A percentile compares a stretch with the other conserved stretches of the same genome.
Evolutionary conservation across 1,140 invertebrate genomes (phyloP).

Genomic region (Scaptomyza graminum): DNA sequence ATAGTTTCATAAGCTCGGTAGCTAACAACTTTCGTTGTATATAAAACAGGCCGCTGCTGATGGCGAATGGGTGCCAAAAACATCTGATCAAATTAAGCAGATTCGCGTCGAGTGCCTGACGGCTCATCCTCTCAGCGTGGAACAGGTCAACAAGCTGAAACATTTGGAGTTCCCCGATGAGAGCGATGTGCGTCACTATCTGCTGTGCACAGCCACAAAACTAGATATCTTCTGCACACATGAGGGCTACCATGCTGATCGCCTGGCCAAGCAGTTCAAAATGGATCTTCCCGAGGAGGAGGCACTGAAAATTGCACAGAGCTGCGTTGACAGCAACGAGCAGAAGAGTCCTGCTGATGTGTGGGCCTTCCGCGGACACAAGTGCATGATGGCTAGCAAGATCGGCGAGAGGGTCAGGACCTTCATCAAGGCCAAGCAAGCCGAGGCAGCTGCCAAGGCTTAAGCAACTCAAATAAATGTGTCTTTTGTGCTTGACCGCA

Average conservation of each 20-base stretch:
- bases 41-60: conserved; percentile 55
- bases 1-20: neutral
- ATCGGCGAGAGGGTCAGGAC: conserved; percentile 70
- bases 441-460: conserved; percentile 52
- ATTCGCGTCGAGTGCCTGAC: conserved; percentile 70
- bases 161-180: conserved; percentile 72
- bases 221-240: conserved; percentile 74
- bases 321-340: conserved; percentile 67
- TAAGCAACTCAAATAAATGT: conserved; percentile 14
- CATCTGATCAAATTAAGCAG: conserved; percentile 58
- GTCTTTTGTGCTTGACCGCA: conserved; percentile 53
- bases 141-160: conserved; percentile 65
- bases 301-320: conserved; percentile 62
- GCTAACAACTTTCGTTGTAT: neutral
- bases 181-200: conserved; percentile 66
- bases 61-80: conserved; percentile 67
- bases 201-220: conserved; percentile 68
- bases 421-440: conserved; percentile 59
- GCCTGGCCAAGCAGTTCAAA: conserved; percentile 79
- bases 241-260: conserved; percentile 75
- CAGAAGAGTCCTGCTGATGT: conserved; percentile 60
- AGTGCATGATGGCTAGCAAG: conserved; percentile 77
- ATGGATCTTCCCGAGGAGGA: conserved; percentile 75
- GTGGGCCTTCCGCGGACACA: conserved; percentile 76
- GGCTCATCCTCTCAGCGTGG: conserved; percentile 51